Evolutionary conservation across 2,113 vertebrate genomes (phyloP).

Genomic region (Nannobrachium achirus): DNA sequence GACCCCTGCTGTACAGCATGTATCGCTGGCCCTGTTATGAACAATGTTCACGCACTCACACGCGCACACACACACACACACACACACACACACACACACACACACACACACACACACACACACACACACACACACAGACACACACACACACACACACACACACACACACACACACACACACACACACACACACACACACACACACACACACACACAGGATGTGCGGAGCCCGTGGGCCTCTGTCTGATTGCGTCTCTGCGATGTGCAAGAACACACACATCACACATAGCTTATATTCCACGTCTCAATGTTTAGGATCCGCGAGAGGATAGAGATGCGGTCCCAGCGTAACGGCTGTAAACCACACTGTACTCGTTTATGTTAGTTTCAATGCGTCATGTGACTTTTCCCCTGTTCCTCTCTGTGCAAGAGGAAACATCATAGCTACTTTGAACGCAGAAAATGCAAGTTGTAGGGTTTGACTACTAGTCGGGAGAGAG

Average conservation of each 20-base stretch:
- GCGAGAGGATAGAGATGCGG: neutral
- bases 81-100: neutral
- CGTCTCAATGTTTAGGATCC: slow-evolving; percentile 1
- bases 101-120: neutral
- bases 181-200: neutral
- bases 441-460: no score
- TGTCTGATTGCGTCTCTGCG: neutral
- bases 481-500: no score
- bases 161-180: no score
- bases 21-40: no score
- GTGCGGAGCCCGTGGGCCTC: neutral
- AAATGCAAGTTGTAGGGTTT: no score
- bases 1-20: no score
- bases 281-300: slow-evolving; percentile 13
- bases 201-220: neutral
- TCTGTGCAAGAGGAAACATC: no score
- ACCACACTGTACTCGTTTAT: no score
- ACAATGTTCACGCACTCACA: no score
- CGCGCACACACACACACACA: neutral
- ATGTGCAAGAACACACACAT: slow-evolving; percentile 7
- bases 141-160: neutral
- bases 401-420: no score
- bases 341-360: neutral
- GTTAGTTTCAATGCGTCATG: no score
- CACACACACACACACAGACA: neutral